Evolutionary conservation across 1,140 invertebrate genomes (phyloP).

Genomic region (Gerris buenoi): DNA sequence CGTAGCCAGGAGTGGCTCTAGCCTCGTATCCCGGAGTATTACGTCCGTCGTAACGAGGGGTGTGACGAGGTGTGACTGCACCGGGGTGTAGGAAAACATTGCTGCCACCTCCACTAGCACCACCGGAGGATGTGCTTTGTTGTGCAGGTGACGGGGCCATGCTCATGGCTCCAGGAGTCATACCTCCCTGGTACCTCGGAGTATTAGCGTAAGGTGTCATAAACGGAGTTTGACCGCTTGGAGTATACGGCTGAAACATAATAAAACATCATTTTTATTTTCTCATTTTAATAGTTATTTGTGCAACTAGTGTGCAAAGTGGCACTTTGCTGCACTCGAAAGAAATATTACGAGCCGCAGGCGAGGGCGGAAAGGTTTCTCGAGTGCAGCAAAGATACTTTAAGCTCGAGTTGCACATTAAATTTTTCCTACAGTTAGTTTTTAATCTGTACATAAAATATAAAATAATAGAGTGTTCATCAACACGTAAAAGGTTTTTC

Average conservation of each 20-base stretch:
- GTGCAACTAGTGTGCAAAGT: too few species aligned
- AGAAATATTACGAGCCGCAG: too few species aligned
- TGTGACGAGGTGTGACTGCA: conserved; percentile 33
- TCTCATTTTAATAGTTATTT: too few species aligned
- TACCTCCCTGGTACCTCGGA: conserved; percentile 41
- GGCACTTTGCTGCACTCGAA: too few species aligned
- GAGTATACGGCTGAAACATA: conserved; percentile 51
- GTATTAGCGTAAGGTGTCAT: conserved; percentile 76
- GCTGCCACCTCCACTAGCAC: background rate
- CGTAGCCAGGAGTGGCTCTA: conserved; percentile 1
- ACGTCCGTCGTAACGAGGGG: conserved; percentile 27
- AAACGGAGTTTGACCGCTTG: conserved; percentile 76
- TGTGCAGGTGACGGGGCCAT: conserved; percentile 10
- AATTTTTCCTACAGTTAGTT: too few species aligned
- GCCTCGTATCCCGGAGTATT: background rate
- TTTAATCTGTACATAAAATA: too few species aligned
- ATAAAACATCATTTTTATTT: too few species aligned
- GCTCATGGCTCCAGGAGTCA: conserved; percentile 35
- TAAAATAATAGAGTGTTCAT: too few species aligned
- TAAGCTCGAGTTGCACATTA: too few species aligned
- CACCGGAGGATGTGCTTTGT: conserved; percentile 15
- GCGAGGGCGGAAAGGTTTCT: too few species aligned
- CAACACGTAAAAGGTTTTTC: too few species aligned
- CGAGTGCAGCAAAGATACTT: too few species aligned
- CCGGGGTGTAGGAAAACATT: conserved; percentile 43